Evolutionary conservation across 2,888 invertebrate genomes (phyloP).

Genomic region (Orchesellides sinensis): DNA sequence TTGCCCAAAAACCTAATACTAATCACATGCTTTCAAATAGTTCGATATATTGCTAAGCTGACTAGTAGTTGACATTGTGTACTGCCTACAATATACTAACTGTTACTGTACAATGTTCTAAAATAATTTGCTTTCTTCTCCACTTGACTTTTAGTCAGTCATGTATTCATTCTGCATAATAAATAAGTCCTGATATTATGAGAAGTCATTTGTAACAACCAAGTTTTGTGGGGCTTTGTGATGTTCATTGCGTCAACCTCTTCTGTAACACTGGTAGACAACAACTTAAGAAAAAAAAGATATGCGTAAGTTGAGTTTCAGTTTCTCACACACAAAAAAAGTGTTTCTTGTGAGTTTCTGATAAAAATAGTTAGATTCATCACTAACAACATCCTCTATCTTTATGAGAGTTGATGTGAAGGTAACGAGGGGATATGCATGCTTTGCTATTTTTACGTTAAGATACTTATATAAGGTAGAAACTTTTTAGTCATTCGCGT

Average conservation of each 20-base stretch:
- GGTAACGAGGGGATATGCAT: constrained; percentile 27
- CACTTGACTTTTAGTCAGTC: neutral
- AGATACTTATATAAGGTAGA: constrained; percentile 18
- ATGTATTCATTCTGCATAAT: neutral
- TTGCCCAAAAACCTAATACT: no score
- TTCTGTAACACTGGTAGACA: constrained; percentile 34
- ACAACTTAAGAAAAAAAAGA: no score
- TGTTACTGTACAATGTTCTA: neutral
- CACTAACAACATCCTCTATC: constrained; percentile 35
- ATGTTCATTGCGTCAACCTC: constrained; percentile 32
- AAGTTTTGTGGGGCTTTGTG: constrained; percentile 6
- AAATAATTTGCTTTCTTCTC: constrained; percentile 38
- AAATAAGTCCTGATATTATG: constrained; percentile 16
- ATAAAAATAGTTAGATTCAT: constrained; percentile 55
- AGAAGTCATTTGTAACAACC: constrained; percentile 20
- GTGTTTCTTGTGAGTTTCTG: constrained; percentile 32
- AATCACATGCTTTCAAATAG: constrained; percentile 10
- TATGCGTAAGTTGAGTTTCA: no score
- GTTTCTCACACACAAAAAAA: constrained; percentile 11
- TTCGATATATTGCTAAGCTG: neutral
- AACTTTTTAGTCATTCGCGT: constrained; percentile 49
- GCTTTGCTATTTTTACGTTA: constrained; percentile 21
- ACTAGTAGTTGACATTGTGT: neutral
- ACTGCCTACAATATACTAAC: no score
- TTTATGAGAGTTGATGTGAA: constrained; percentile 36